Evolutionary conservation across 2,113 vertebrate genomes (phyloP).

Genomic region (Tetraodon nigroviridis): DNA sequence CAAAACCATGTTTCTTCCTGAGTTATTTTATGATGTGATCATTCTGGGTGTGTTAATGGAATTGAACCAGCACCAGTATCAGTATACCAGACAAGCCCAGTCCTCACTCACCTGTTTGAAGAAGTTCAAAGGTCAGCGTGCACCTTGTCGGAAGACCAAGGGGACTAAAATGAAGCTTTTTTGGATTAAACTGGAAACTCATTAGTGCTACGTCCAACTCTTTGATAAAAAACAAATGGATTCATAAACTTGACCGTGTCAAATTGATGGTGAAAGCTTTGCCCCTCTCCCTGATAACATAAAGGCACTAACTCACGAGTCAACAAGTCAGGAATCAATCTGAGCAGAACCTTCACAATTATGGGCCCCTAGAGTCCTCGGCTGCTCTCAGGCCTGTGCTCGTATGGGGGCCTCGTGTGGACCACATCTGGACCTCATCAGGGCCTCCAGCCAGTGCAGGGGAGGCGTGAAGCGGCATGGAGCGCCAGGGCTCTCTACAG

Average conservation of each 20-base stretch:
- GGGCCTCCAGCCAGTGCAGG: constrained; percentile 30
- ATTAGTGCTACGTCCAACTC: too few species aligned
- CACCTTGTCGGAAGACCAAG: too few species aligned
- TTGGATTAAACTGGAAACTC: background rate
- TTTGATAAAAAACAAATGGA: too few species aligned
- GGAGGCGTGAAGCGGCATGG: constrained; percentile 51
- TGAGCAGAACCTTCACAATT: constrained; percentile 39
- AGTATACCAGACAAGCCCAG: too few species aligned
- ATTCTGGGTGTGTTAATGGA: too few species aligned
- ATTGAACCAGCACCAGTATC: too few species aligned
- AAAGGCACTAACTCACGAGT: background rate
- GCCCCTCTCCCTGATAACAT: background rate
- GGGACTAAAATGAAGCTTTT: background rate
- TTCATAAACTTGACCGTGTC: too few species aligned
- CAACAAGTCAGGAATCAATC: constrained; percentile 28
- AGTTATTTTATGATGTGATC: too few species aligned
- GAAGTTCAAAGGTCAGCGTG: background rate
- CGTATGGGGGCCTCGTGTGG: constrained; percentile 56
- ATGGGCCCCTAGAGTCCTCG: constrained; percentile 40
- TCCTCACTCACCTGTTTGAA: background rate
- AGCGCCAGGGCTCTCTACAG: constrained; percentile 34
- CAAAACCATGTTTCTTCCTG: too few species aligned
- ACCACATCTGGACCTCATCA: constrained; percentile 67
- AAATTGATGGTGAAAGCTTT: too few species aligned
- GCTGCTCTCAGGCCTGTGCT: constrained; percentile 35